Evolutionary conservation across 1,140 invertebrate genomes (phyloP).

Genomic region (Nebria ingens): DNA sequence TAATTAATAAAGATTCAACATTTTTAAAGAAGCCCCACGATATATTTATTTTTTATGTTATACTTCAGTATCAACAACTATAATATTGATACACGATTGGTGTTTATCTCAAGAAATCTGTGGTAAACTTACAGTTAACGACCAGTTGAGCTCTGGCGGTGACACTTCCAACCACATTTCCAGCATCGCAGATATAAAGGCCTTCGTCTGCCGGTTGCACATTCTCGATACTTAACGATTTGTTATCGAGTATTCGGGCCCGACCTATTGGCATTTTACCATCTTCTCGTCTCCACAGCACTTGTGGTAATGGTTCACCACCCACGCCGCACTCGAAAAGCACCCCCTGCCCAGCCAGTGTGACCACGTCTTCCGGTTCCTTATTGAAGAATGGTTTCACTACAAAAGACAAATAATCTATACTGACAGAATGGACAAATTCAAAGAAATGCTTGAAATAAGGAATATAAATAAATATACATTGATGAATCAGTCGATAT

Average conservation of each 20-base stretch:
- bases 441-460: too few relatives aligned
- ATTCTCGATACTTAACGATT: conserved; percentile 61
- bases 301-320: conserved; percentile 79
- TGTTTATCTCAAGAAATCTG: too few relatives aligned
- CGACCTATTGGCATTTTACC: conserved; percentile 68
- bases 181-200: conserved; percentile 69
- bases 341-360: conserved; percentile 66
- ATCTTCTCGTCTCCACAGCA: conserved; percentile 82
- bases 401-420: conserved; percentile 42
- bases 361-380: conserved; percentile 74
- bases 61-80: too few relatives aligned
- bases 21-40: too few relatives aligned
- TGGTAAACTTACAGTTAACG: conserved; percentile 58
- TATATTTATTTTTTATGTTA: too few relatives aligned
- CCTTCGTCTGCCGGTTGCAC: conserved; percentile 69
- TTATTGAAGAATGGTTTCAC: conserved; percentile 82
- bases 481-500: too few relatives aligned
- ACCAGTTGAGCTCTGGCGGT: conserved; percentile 60
- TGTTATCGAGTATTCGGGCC: conserved; percentile 62
- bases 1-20: too few relatives aligned
- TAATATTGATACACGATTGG: too few relatives aligned
- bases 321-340: conserved; percentile 82
- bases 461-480: too few relatives aligned
- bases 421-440: too few relatives aligned
- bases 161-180: conserved; percentile 66